A percentile compares a stretch with the other conserved stretches of the same genome.
phyloP scores from a whole-genome alignment of 2,888 invertebrate species.

The Operophtera brumata region DNA sequence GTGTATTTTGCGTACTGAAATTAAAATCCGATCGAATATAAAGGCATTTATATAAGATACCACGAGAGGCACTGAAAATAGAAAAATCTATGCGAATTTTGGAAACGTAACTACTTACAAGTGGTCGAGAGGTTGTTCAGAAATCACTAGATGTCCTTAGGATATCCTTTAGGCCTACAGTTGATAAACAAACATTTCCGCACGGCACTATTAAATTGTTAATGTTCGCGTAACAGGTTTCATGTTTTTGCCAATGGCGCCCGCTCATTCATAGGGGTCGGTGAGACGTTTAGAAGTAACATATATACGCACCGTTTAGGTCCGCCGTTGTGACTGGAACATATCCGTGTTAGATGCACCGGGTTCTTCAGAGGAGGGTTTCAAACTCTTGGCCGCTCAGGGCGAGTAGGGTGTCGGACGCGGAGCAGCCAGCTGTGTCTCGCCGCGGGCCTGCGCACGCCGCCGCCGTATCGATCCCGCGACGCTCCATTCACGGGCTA shows the following conservation, averaged over 20 bases:
- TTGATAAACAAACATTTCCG: slow-evolving; percentile 59
- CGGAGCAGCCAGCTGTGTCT: slow-evolving; percentile 64
- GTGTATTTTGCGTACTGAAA: background rate
- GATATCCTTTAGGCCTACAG: slow-evolving; percentile 20
- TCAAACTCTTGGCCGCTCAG: slow-evolving; percentile 48
- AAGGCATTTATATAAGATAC: background rate
- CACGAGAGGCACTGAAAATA: background rate
- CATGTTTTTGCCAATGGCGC: slow-evolving; percentile 52
- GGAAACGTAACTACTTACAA: slow-evolving; percentile 8
- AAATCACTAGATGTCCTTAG: slow-evolving; percentile 9
- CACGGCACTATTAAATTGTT: slow-evolving; percentile 50
- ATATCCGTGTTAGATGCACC: slow-evolving; percentile 62
- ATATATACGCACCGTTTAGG: slow-evolving; percentile 67
- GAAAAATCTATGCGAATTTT: background rate
- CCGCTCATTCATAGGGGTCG: slow-evolving; percentile 17
- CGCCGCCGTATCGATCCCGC: slow-evolving; percentile 69
- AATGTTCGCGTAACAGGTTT: slow-evolving; percentile 66
- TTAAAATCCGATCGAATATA: background rate
- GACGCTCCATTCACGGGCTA: slow-evolving; percentile 69
- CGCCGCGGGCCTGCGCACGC: slow-evolving; percentile 67
- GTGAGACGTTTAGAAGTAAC: slow-evolving; percentile 1
- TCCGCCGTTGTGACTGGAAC: slow-evolving; percentile 57
- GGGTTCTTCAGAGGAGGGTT: slow-evolving; percentile 54
- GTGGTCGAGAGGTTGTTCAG: slow-evolving; percentile 6
- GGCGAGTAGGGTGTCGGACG: slow-evolving; percentile 51